Conservation (phyloP, 30 jellyfish, hydroid and myxozoan species). For the Hydractinia echinata region DNA sequence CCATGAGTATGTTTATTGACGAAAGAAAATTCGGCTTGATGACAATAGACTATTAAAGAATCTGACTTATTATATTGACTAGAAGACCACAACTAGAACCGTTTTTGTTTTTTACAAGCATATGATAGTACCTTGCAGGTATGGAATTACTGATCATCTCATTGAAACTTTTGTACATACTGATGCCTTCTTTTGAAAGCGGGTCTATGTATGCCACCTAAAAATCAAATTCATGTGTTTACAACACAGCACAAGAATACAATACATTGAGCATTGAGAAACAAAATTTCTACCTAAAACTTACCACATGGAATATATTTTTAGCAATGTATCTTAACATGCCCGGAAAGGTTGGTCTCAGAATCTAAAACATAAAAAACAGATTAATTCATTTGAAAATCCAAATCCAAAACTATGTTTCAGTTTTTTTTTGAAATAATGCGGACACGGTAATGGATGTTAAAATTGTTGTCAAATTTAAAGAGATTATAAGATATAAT, state of each 20-base stretch:
- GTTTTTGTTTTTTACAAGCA: background rate
- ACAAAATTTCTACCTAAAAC: background rate
- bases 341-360: constrained; percentile 96
- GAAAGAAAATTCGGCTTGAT: too few species aligned
- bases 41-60: too few species aligned
- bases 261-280: background rate
- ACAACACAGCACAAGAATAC: background rate
- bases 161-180: constrained; percentile 28
- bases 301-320: constrained; percentile 82
- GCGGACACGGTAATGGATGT: too few species aligned
- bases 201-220: constrained; percentile 72
- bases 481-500: too few species aligned
- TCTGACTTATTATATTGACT: too few species aligned
- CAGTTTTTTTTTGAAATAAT: background rate
- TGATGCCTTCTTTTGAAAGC: constrained; percentile 41
- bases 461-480: too few species aligned
- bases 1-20: too few species aligned
- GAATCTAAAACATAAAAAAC: constrained; percentile 36
- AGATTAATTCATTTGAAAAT: background rate
- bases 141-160: constrained; percentile 59
- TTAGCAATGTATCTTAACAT: constrained; percentile 90
- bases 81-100: too few species aligned
- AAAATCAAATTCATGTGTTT: background rate
- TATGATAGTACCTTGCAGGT: constrained; percentile 63
- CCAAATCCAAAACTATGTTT: background rate